Base-by-base conservation (phyloP, 2,888 invertebrate genomes). In the Drosophila acutilabella region DNA sequence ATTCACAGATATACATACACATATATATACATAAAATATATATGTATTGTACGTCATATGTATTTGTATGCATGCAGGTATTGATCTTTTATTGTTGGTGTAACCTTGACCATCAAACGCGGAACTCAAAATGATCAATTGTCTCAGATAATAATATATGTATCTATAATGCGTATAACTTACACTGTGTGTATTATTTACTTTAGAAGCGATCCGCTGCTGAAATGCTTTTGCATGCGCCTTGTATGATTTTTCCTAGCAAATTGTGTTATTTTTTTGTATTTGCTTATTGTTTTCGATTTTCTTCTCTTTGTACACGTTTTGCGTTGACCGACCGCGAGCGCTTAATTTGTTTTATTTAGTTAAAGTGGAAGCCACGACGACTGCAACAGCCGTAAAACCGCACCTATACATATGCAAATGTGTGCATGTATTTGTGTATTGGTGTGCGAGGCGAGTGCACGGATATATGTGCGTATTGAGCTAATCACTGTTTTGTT, bases 61-160 rank as follows among this genome's bases (percentile, higher is more conserved):
- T 33, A 45, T 44, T 23, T 40, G 14, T 47, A 20, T 58, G 30
- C 51, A 42, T 23, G 38, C 53, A 40, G 52, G 67, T 77, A 64
- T 77, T 73, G 69, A 69, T 76, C 44, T 68, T 52, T 65, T 61
- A 51, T 75, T 74, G 66, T 57, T 67, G 52, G 23, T 71, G 78
- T 80, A 83, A 83, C 83, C 83, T 83, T 83, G 86, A 83, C 86
- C 86, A 80, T 70, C 86, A 80, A 76, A 80, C 52, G 52, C 64
- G 62, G 53, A 48, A 73, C 50, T 44, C 64, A 45, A 57, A 64
- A 45, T 40, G 30, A 64, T 60, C 57, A 61, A 76, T 71, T 48
- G 48, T 45, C 14, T 44, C 13, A 61, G 54, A 72, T 69, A 65
- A 57, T 45, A 33, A 26, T 51, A 30, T 41, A 38, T 64, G 64